Evolutionary conservation across 2,888 invertebrate species (phyloP).

Genomic region (Tethea ocularis): DNA sequence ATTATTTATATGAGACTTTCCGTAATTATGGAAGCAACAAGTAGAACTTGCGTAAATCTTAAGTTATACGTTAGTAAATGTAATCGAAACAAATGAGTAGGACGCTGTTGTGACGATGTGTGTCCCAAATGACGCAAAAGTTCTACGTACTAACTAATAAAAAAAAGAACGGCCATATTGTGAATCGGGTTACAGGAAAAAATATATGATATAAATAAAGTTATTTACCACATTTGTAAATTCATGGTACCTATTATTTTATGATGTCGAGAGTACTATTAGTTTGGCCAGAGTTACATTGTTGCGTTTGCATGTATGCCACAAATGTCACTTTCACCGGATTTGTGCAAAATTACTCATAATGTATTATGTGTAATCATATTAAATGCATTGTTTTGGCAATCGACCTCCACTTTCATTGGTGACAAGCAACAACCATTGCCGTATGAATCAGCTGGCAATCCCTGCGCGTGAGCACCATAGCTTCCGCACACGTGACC

Average conservation of each 20-base stretch:
- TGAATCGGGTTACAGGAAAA: constrained; percentile 4
- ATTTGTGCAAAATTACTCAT: constrained; percentile 33
- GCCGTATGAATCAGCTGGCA: constrained; percentile 73
- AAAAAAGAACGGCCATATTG: constrained; percentile 2
- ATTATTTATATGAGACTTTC: too few species aligned
- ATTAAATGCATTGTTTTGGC: constrained; percentile 34
- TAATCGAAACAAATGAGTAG: background rate
- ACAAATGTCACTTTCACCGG: constrained; percentile 43
- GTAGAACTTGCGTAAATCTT: too few species aligned
- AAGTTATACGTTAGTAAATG: background rate
- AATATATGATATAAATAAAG: background rate
- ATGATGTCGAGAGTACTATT: background rate
- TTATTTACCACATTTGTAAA: background rate
- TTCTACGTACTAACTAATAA: background rate
- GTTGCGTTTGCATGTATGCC: too few species aligned
- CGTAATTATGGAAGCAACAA: too few species aligned
- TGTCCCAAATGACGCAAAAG: constrained; percentile 1
- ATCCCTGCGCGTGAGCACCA: constrained; percentile 56
- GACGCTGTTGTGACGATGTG: background rate
- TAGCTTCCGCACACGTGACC: constrained; percentile 69
- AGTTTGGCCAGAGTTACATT: too few species aligned
- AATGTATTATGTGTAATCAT: constrained; percentile 7
- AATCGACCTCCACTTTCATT: constrained; percentile 59
- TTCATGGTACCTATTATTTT: background rate
- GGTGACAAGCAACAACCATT: constrained; percentile 32